Evolutionary conservation across 1,140 invertebrate genomes (phyloP).

Genomic region (Octopus sinensis): DNA sequence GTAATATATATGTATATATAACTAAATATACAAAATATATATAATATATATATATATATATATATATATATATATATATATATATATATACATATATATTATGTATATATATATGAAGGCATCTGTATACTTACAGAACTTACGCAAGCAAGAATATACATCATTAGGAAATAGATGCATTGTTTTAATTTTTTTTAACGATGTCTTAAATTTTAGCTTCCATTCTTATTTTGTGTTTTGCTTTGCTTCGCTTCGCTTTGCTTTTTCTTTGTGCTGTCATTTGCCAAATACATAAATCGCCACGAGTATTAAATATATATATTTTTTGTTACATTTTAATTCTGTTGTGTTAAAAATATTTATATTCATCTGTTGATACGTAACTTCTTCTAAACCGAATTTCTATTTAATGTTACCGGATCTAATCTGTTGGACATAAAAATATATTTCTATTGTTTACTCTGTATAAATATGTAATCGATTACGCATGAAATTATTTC

Average conservation of each 20-base stretch:
- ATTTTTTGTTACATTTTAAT: not conserved
- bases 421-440: not conserved
- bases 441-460: not conserved
- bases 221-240: not conserved
- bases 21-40: not conserved
- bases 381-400: too few relatives aligned
- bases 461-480: not conserved
- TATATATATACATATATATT: conserved; percentile 5
- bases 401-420: too few relatives aligned
- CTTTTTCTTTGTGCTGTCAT: not conserved
- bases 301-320: not conserved
- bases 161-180: not conserved
- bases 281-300: not conserved
- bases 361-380: too few relatives aligned
- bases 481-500: not conserved
- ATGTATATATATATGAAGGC: not conserved
- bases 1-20: not conserved
- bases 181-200: not conserved
- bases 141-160: not conserved
- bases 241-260: not conserved
- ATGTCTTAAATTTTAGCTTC: not conserved
- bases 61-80: not conserved
- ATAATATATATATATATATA: not conserved
- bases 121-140: not conserved
- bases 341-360: too few relatives aligned